A percentile compares a stretch with the other conserved stretches of the same genome.
Evolutionary conservation across 2,888 invertebrate genomes (phyloP).

Genomic region (Griposia aprilina): DNA sequence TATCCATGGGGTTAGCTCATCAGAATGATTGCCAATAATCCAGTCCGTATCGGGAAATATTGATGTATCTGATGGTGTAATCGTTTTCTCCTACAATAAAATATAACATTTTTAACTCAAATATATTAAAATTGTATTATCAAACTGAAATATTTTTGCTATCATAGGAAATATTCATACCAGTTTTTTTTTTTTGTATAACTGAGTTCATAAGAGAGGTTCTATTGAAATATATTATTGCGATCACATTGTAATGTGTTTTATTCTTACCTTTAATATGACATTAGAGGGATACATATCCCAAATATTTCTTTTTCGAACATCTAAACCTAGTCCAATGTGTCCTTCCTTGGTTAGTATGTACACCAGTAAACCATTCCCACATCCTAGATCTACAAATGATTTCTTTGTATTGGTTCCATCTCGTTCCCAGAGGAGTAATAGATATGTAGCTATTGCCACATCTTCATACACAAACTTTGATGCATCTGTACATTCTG

Average conservation of each 20-base stretch:
- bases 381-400: slow-evolving; percentile 99
- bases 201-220: background rate
- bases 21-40: slow-evolving; percentile 99
- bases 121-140: background rate
- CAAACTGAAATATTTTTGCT: background rate
- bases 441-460: slow-evolving; percentile 97
- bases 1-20: slow-evolving; percentile 99
- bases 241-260: background rate
- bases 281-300: slow-evolving; percentile 92
- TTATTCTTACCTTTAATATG: slow-evolving; percentile 90
- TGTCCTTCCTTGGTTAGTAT: slow-evolving; percentile 96
- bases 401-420: slow-evolving; percentile 82
- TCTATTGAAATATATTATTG: slow-evolving; percentile 21
- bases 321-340: slow-evolving; percentile 95
- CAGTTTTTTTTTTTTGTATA: background rate
- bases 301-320: slow-evolving; percentile 97
- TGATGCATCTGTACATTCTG: slow-evolving; percentile 97
- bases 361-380: slow-evolving; percentile 98
- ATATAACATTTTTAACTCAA: slow-evolving; percentile 14
- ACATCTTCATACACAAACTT: slow-evolving; percentile 99
- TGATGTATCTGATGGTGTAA: slow-evolving; percentile 92
- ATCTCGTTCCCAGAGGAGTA: slow-evolving; percentile 94
- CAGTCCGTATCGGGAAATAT: slow-evolving; percentile 95
- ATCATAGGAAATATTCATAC: background rate
- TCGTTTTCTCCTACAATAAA: slow-evolving; percentile 91